Percentiles rank a stretch among this genome's conserved stretches.
Evolutionary conservation across 2,797 vertebrate genomes (phyloP).

Genomic region (Ctenosaura bakeri): DNA sequence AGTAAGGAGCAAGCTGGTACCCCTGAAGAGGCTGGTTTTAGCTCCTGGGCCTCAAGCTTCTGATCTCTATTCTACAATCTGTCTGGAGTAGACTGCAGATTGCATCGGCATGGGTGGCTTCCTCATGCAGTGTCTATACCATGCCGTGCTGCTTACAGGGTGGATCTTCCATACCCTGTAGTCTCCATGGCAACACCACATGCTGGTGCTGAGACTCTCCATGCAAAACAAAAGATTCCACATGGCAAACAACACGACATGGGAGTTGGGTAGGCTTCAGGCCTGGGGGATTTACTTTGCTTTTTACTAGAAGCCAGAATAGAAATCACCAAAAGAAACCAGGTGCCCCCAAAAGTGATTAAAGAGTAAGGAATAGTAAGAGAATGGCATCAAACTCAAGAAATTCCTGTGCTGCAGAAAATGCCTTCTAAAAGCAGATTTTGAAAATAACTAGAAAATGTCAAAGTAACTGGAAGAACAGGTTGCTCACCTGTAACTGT

Average conservation of each 20-base stretch:
- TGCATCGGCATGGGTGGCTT: background rate
- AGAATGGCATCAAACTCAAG: background rate
- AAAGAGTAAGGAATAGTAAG: no score
- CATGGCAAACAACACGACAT: background rate
- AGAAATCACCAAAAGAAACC: background rate
- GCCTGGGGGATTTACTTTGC: background rate
- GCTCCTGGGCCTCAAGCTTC: background rate
- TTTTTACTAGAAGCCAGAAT: background rate
- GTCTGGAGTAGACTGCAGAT: background rate
- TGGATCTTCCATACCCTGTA: constrained; percentile 10
- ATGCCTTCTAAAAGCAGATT: no score
- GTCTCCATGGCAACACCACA: constrained; percentile 12
- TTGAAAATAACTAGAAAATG: background rate
- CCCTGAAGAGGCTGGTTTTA: background rate
- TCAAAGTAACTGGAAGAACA: background rate
- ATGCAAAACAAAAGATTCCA: background rate
- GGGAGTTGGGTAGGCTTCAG: background rate
- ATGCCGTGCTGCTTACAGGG: background rate
- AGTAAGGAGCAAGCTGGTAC: background rate
- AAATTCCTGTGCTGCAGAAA: background rate
- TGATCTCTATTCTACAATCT: background rate
- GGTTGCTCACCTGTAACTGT: no score
- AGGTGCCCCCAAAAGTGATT: background rate
- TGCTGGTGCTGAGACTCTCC: background rate
- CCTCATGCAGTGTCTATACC: background rate